Evolutionary conservation across 2,113 vertebrate species (phyloP).

Genomic region (Trematocara macrostoma): DNA sequence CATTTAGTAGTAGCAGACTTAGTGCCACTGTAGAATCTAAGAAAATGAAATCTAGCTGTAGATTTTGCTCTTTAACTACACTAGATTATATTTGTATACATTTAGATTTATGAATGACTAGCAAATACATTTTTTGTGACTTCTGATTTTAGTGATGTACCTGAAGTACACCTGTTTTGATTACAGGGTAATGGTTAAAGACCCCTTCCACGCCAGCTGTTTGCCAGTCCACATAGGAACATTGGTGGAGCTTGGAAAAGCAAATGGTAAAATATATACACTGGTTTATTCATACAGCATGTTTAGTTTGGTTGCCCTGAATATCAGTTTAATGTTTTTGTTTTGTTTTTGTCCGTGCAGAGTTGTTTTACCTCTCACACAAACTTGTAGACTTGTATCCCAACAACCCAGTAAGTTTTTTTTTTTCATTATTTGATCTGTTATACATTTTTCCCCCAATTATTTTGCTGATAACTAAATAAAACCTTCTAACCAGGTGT

Average conservation of each 20-base stretch:
- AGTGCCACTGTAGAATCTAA: not conserved
- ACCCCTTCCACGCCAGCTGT: constrained; percentile 96
- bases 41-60: not conserved
- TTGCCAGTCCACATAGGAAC: constrained; percentile 98
- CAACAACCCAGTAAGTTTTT: constrained; percentile 88
- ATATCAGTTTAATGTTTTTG: not conserved
- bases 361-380: constrained; percentile 98
- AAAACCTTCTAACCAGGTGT: constrained; percentile 75
- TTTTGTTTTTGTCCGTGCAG: constrained; percentile 60
- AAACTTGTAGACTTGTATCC: constrained; percentile 98
- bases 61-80: not conserved
- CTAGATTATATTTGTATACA: not conserved
- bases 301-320: not conserved
- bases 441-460: fast-evolving
- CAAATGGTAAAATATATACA: constrained; percentile 79
- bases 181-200: constrained; percentile 96
- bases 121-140: not conserved
- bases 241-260: constrained; percentile 94
- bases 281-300: not conserved
- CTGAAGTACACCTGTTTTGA: not conserved
- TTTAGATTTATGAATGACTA: not conserved
- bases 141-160: not conserved
- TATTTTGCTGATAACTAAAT: not conserved
- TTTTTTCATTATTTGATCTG: not conserved
- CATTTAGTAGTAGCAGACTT: not conserved